These are phyloP conservation scores for Hemithea aestivaria DNA, from an alignment of 2,888 invertebrate species.

Conservation along the genomic window DNA sequence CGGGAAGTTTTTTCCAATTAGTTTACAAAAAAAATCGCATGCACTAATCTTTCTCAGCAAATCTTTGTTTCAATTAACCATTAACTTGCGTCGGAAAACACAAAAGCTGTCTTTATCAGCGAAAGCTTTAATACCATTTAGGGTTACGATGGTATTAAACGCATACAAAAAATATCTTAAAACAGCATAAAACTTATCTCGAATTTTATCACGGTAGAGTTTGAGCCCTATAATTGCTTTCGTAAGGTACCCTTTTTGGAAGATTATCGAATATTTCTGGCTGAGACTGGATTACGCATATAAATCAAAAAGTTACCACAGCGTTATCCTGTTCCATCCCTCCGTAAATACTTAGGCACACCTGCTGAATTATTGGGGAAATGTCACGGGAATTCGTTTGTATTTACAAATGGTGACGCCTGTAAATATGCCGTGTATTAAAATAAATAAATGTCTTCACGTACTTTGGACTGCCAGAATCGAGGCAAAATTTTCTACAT, in stretches of 20 bases:
- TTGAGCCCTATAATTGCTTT: slow-evolving; percentile 8
- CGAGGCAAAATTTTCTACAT: too few species aligned
- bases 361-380: slow-evolving; percentile 9
- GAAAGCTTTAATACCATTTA: too few species aligned
- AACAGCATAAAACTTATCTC: too few species aligned
- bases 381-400: slow-evolving; percentile 12
- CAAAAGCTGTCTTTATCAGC: too few species aligned
- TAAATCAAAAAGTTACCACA: slow-evolving; percentile 19
- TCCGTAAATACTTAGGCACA: slow-evolving; percentile 16
- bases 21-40: too few species aligned
- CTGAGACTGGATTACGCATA: slow-evolving; percentile 14
- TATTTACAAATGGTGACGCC: neutral
- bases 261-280: slow-evolving; percentile 17
- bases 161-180: too few species aligned
- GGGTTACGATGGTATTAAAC: too few species aligned
- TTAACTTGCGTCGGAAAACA: too few species aligned
- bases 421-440: slow-evolving; percentile 2
- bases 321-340: slow-evolving; percentile 14
- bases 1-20: too few species aligned
- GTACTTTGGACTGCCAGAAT: neutral
- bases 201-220: neutral
- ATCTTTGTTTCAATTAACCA: too few species aligned
- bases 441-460: neutral
- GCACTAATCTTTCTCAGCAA: too few species aligned
- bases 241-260: slow-evolving; percentile 10